These are phyloP conservation scores for Neosalanx taihuensis DNA, from an alignment of 2,797 vertebrate genomes.

Conservation along the genomic window DNA sequence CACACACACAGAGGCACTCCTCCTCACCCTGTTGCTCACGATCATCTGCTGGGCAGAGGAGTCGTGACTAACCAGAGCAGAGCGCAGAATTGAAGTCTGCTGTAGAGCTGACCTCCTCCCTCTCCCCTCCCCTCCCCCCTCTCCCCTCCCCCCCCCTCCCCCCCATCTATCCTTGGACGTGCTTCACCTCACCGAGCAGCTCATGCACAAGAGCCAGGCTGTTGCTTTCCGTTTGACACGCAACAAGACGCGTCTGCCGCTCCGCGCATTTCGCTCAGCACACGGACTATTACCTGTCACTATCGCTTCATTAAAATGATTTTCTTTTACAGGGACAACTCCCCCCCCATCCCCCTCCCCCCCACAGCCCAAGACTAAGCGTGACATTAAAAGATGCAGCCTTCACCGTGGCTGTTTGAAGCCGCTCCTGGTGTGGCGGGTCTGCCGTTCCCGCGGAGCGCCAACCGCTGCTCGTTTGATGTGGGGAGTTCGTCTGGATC, in stretches of 20 bases:
- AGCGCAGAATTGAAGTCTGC: conserved; percentile 42
- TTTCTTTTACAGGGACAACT: too few species aligned
- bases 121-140: background rate
- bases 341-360: too few species aligned
- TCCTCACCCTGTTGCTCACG: conserved; percentile 55
- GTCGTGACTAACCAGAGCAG: conserved; percentile 69
- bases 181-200: conserved; percentile 35
- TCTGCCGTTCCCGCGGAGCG: conserved; percentile 21
- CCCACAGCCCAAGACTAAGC: background rate
- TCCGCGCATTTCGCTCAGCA: too few species aligned
- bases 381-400: background rate
- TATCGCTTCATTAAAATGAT: too few species aligned
- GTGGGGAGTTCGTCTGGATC: conserved; percentile 43
- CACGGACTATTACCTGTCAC: too few species aligned
- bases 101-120: conserved; percentile 16
- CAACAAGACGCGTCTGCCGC: background rate
- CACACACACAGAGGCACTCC: conserved; percentile 21
- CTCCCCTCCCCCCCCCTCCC: background rate
- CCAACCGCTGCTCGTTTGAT: conserved; percentile 44
- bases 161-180: conserved; percentile 31
- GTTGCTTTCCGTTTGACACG: conserved; percentile 29
- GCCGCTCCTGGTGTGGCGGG: conserved; percentile 5
- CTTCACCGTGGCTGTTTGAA: background rate
- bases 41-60: conserved; percentile 63
- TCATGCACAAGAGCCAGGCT: conserved; percentile 14